Percentiles rank a stretch among this genome's conserved stretches.
Conservation (phyloP, 2,888 invertebrate genomes). For the Podabrus alpinus region DNA sequence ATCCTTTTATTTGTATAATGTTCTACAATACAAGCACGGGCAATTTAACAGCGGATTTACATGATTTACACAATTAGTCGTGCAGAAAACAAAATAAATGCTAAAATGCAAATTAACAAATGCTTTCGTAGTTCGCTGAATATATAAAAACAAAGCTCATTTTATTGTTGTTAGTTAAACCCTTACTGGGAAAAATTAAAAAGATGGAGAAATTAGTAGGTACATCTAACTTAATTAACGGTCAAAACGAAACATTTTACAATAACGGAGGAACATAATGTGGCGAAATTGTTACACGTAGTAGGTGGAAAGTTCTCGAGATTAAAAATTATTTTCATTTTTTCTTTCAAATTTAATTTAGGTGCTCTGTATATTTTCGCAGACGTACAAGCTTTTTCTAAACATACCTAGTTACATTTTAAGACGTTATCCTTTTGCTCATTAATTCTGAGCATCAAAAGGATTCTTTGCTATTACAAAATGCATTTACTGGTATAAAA, state of each 20-base stretch:
- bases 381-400: background rate
- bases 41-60: slow-evolving; percentile 53
- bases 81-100: slow-evolving; percentile 50
- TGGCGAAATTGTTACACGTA: background rate
- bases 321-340: background rate
- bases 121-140: slow-evolving; percentile 36
- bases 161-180: slow-evolving; percentile 5
- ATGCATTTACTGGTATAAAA: slow-evolving; percentile 29
- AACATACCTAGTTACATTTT: slow-evolving; percentile 8
- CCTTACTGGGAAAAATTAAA: slow-evolving; percentile 12
- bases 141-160: slow-evolving; percentile 16
- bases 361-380: background rate
- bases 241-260: background rate
- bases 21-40: slow-evolving; percentile 44
- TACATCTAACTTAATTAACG: slow-evolving; percentile 20
- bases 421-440: slow-evolving; percentile 10
- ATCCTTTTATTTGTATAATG: slow-evolving; percentile 40
- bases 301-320: background rate
- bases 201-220: slow-evolving; percentile 17
- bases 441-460: slow-evolving; percentile 30
- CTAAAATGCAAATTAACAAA: slow-evolving; percentile 48
- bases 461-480: slow-evolving; percentile 13
- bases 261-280: background rate
- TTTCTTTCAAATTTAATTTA: background rate
- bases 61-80: slow-evolving; percentile 53